Evolutionary conservation across 2,888 invertebrate species (phyloP), one percentile per base, ranked within the genome.

Genomic region (Xanthia togata): DNA sequence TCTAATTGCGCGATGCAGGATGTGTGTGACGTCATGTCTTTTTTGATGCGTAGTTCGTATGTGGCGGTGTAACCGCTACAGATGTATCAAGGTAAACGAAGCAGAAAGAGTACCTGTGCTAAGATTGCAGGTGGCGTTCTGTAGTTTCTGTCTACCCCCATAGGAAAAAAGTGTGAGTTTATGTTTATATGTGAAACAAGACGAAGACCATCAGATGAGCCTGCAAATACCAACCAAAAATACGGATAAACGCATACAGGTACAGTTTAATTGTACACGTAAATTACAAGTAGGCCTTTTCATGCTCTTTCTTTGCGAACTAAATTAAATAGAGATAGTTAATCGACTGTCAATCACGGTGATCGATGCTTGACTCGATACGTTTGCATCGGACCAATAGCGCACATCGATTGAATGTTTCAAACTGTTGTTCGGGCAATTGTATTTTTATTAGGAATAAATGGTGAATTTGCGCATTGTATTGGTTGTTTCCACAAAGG

Each of bases 271-370:
- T 44, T 64, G 35, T 23, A 57, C 31, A 47, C 41, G 68, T 59
- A 64, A 68, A 71, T 71, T 68, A 35, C 73, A 64, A 70, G 38
- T 81, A 71, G 62, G n/a, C 14, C 44, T 69, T 72, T 62, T 23
- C n/a, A 31, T 41, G 64, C 57, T 69, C 71, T 83, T 78, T 59
- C 73, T 70, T 73, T 71, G 84, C 62, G 70, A 74, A 79, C 82
- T 79, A 86, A 86, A 87, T 87, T 87, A 86, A 84, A 87, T 87
- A 82, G 69, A 76, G 86, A 80, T 73, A 70, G 87, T 82, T 86
- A 87, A 86, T 87, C 60, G 87, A 87, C 78, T 87, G 87, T 82
- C 87, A 87, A 71, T 87, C 86, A 79, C 53, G 76, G 80, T 87
- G 87, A 87, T 87, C 79, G 86, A 87, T 86, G 84, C 59, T 77